Evolutionary conservation across 2,113 vertebrate genomes (phyloP).

Genomic region (Dromaius novaehollandiae): DNA sequence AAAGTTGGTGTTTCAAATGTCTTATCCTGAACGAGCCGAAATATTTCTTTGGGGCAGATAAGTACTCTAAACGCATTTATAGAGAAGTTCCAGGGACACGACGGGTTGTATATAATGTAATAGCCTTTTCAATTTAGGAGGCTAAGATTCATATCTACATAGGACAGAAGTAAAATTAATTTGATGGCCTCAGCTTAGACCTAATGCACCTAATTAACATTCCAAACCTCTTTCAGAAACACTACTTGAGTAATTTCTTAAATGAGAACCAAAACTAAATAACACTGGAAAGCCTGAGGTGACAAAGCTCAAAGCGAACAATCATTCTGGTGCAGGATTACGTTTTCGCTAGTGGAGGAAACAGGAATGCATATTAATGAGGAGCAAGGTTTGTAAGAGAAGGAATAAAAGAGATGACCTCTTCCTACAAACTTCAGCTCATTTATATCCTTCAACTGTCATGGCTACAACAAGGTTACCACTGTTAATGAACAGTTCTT

Average conservation of each 20-base stretch:
- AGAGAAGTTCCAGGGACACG: not conserved
- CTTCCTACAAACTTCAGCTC: not conserved
- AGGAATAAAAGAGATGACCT: not conserved
- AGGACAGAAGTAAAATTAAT: conserved; percentile 36
- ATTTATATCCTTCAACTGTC: not conserved
- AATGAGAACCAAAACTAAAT: conserved; percentile 10
- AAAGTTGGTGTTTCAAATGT: not conserved
- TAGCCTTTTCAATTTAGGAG: conserved; percentile 20
- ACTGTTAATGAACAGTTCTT: not conserved
- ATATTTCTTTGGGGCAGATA: not conserved
- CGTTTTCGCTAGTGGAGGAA: conserved; percentile 7
- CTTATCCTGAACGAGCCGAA: not conserved
- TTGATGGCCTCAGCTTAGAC: conserved; percentile 21
- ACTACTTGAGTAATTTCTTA: conserved; percentile 38
- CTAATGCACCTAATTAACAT: conserved; percentile 52
- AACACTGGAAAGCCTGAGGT: conserved; percentile 41
- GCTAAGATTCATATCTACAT: conserved; percentile 6
- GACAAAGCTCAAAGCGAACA: conserved; percentile 39
- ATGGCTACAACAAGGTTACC: not conserved
- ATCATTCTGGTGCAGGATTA: conserved; percentile 10
- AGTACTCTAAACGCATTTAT: not conserved
- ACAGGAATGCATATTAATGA: conserved; percentile 21
- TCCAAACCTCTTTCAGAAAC: conserved; percentile 30
- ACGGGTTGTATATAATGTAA: not conserved
- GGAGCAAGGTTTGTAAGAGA: not conserved